A percentile compares a stretch with the other conserved stretches of the same genome.
phyloP scores from a whole-genome alignment of 2,888 invertebrate species.

The Trichopria drosophilae region DNA sequence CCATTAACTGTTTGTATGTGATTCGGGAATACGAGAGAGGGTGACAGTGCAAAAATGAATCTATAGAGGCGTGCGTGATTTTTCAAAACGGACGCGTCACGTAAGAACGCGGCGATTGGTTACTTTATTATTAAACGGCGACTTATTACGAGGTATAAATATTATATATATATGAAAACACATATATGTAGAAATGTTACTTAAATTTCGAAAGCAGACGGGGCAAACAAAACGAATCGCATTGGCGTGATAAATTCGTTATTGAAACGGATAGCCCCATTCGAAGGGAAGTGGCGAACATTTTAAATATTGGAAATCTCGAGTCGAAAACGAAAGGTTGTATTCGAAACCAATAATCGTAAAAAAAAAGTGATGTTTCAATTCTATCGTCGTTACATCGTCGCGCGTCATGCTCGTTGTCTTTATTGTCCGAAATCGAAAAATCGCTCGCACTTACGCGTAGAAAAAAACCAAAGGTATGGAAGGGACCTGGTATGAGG shows the following conservation, averaged over 20 bases:
- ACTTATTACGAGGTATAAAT: constrained; percentile 39
- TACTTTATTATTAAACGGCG: constrained; percentile 44
- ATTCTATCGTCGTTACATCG: constrained; percentile 28
- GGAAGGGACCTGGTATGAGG: no score
- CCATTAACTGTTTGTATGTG: constrained; percentile 10
- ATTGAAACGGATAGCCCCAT: no score
- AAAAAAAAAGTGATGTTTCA: constrained; percentile 14
- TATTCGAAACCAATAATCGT: constrained; percentile 38
- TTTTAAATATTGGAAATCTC: constrained; percentile 21
- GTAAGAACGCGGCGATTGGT: constrained; percentile 39
- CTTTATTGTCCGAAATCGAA: constrained; percentile 36
- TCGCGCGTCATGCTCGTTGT: constrained; percentile 42
- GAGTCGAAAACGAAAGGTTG: constrained; percentile 38
- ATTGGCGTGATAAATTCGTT: no score
- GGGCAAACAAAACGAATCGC: no score
- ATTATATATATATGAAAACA: constrained; percentile 36
- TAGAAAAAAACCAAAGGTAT: no score
- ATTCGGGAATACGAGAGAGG: no score
- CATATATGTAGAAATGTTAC: constrained; percentile 42
- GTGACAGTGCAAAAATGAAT: not conserved
- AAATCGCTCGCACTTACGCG: constrained; percentile 13
- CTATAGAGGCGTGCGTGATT: constrained; percentile 17
- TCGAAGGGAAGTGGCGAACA: constrained; percentile 30
- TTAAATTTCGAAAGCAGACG: constrained; percentile 40
- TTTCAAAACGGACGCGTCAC: constrained; percentile 17